phyloP scores from a whole-genome alignment of 2,113 vertebrate genomes.

The Gavialis gangeticus region DNA sequence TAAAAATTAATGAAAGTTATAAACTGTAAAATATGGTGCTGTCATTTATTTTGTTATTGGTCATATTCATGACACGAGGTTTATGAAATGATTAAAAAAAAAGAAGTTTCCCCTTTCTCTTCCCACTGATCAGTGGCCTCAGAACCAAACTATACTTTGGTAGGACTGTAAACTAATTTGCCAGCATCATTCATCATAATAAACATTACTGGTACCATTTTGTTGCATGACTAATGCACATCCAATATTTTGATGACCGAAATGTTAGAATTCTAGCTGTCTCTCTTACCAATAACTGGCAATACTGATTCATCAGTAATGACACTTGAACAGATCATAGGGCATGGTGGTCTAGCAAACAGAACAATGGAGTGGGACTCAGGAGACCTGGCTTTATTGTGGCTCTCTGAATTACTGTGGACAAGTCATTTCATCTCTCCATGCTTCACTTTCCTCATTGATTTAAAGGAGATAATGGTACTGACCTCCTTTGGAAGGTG shows the following conservation, averaged over 20 bases:
- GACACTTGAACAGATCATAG: background rate
- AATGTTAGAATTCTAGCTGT: background rate
- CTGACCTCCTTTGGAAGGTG: background rate
- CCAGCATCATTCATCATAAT: background rate
- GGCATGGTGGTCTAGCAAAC: background rate
- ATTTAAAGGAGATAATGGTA: background rate
- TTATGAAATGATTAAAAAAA: constrained; percentile 20
- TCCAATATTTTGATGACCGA: background rate
- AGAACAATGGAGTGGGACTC: background rate
- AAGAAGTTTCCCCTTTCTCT: background rate
- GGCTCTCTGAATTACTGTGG: background rate
- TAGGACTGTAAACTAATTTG: background rate
- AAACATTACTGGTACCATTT: background rate
- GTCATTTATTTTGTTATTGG: constrained; percentile 41
- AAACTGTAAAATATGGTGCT: constrained; percentile 49
- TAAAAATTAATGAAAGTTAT: constrained; percentile 74
- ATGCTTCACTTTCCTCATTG: background rate
- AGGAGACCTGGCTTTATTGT: background rate
- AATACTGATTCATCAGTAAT: background rate
- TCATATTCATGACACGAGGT: constrained; percentile 21
- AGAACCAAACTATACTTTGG: background rate
- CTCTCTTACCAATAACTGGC: background rate
- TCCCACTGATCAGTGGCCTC: background rate
- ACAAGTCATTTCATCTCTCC: background rate
- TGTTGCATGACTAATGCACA: background rate